phyloP scores from a whole-genome alignment of 1,140 invertebrate species.

The Nymphalis io region DNA sequence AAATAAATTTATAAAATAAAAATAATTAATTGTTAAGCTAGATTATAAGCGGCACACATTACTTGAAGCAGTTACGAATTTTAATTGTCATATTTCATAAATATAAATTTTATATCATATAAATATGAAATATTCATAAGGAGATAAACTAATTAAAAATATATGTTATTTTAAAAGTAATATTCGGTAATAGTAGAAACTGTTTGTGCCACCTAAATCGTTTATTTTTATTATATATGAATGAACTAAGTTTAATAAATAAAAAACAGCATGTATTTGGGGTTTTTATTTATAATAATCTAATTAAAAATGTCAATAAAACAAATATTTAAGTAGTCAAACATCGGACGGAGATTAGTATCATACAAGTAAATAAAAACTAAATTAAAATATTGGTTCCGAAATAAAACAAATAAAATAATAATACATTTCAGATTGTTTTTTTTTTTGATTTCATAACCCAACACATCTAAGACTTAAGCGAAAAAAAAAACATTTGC shows the following conservation, averaged over 20 bases:
- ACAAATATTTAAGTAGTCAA: conserved; percentile 39
- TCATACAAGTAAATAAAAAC: conserved; percentile 27
- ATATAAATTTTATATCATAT: no score
- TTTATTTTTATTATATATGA: no score
- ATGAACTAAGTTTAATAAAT: not conserved
- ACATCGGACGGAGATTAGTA: conserved; percentile 46
- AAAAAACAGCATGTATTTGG: not conserved
- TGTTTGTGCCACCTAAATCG: no score
- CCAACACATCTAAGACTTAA: conserved; percentile 10
- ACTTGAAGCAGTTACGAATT: no score
- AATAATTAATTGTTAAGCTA: no score
- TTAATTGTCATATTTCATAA: no score
- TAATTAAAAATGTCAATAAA: conserved; percentile 30
- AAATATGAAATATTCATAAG: no score
- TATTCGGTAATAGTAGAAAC: no score
- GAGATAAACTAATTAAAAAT: no score
- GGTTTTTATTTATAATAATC: conserved; percentile 17
- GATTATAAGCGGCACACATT: no score
- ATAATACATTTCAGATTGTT: conserved; percentile 2
- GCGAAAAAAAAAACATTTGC: conserved; percentile 33
- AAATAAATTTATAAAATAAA: no score
- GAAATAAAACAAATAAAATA: conserved; percentile 15
- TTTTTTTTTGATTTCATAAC: not conserved
- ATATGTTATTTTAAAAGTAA: no score
- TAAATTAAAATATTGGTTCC: conserved; percentile 34